phyloP scores from a whole-genome alignment of 2,888 invertebrate genomes.

The Hoplodrina ambigua region DNA sequence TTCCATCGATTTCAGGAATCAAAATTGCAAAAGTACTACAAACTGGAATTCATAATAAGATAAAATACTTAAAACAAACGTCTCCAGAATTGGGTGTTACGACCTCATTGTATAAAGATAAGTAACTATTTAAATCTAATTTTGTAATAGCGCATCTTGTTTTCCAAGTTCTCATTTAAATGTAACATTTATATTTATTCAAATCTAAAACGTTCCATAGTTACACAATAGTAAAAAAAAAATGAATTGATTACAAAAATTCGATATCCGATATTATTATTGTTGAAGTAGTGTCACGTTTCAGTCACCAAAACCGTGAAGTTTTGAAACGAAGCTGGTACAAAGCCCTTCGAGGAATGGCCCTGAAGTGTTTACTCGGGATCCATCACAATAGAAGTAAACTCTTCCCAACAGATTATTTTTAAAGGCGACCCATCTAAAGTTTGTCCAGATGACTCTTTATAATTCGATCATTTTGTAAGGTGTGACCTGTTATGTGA shows the following conservation, averaged over 20 bases:
- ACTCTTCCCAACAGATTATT: conserved; percentile 86
- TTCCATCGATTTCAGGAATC: too few relatives aligned
- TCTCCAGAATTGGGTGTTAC: too few relatives aligned
- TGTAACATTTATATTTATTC: neutral
- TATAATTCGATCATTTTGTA: conserved; percentile 70
- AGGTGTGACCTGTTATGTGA: conserved; percentile 65
- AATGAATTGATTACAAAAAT: conserved; percentile 47
- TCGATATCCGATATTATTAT: conserved; percentile 63
- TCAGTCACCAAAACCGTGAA: conserved; percentile 78
- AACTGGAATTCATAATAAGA: too few relatives aligned
- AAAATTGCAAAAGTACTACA: too few relatives aligned
- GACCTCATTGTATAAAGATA: neutral
- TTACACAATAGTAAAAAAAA: conserved; percentile 36
- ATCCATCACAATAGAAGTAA: conserved; percentile 84
- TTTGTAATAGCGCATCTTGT: neutral
- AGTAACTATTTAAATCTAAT: neutral
- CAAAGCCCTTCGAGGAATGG: conserved; percentile 85
- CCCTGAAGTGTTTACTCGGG: conserved; percentile 84
- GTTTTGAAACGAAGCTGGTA: conserved; percentile 83
- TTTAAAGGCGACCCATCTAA: conserved; percentile 76
- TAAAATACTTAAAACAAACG: too few relatives aligned
- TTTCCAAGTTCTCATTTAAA: neutral
- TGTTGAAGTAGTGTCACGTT: conserved; percentile 68
- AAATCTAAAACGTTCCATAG: conserved; percentile 8
- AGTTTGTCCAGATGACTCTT: conserved; percentile 84